Base-by-base conservation (phyloP, 1,140 invertebrate species). In the Drosophila ogumai region DNA sequence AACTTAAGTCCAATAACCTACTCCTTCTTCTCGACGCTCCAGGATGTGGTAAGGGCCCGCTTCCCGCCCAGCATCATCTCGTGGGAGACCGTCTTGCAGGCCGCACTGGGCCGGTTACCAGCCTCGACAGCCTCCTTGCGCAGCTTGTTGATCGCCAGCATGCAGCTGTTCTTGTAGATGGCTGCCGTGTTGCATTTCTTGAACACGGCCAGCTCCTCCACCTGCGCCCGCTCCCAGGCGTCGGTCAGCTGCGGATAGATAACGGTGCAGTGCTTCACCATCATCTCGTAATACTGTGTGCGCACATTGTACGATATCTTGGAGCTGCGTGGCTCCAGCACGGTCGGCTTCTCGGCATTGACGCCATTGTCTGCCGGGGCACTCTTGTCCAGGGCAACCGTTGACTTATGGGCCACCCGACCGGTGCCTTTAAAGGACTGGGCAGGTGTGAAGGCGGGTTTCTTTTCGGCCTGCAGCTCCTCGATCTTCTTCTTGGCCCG, bases 211-310 rank as follows among this genome's bases (percentile, higher is more conserved):
- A 96, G 93, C 93, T 98, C 97, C 93, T 98, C 97, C 67, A 95
- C 94, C 76, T 96, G 93, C 1, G 96, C 94, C 88, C 95, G 94
- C 44, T 94, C 94, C 93, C 95, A 96, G 13, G 97, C 96, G 90
- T 97, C 96, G 41, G 95, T 93, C 68, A 95, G 93, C 55, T 93
- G 93, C 0, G 95, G 93, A 86, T 96, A 96, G 69, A 98, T 95
- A 92, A 97, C 96, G 9, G 96, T 93, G 92, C 96, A 97, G 90
- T 98, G 96, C 91, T 98, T 96, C 50, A 97, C 96, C 94, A 98
- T 96, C 88, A 96, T 93, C 88, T 98, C 96, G 49, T 98, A 95
- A 93, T 97, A 98, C 82, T 96, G 94, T 79, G 97, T 97, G 60
- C 97, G 94, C 55, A 98, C 95, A 79, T 96, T 97, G 38, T 95